These are phyloP conservation scores for Nannoperca australis DNA, from an alignment of 2,797 vertebrate species.

Conservation along the genomic window DNA sequence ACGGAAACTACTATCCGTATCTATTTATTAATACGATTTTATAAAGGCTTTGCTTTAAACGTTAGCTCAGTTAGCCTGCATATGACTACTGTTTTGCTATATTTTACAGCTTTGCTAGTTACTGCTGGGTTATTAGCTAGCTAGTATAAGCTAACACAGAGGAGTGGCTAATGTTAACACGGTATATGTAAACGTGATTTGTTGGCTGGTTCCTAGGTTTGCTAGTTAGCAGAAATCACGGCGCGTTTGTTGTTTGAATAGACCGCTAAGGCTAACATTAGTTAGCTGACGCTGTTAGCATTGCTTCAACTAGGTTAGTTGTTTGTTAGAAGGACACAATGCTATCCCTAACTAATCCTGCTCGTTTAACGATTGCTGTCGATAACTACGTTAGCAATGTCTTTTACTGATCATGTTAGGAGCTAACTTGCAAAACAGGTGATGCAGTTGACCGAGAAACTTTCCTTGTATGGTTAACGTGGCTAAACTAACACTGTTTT, in stretches of 20 bases:
- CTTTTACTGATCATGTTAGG: too few relatives aligned
- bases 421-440: background rate
- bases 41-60: background rate
- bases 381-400: background rate
- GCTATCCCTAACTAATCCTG: background rate
- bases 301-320: background rate
- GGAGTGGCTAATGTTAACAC: background rate
- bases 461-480: too few relatives aligned
- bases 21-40: background rate
- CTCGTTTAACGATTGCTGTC: background rate
- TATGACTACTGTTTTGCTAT: constrained; percentile 8
- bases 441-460: background rate
- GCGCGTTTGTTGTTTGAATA: too few relatives aligned
- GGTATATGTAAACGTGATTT: accelerated
- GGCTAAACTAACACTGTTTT: too few relatives aligned
- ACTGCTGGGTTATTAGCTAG: background rate
- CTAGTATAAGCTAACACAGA: background rate
- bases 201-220: background rate
- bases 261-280: background rate
- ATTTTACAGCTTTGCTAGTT: constrained; percentile 11
- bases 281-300: background rate
- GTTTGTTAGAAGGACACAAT: background rate
- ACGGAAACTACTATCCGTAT: accelerated
- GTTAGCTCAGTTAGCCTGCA: constrained; percentile 42
- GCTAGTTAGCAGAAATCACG: background rate